These are phyloP conservation scores for Brachyistius frenatus DNA, from an alignment of 2,113 vertebrate genomes.

Conservation along the genomic window DNA sequence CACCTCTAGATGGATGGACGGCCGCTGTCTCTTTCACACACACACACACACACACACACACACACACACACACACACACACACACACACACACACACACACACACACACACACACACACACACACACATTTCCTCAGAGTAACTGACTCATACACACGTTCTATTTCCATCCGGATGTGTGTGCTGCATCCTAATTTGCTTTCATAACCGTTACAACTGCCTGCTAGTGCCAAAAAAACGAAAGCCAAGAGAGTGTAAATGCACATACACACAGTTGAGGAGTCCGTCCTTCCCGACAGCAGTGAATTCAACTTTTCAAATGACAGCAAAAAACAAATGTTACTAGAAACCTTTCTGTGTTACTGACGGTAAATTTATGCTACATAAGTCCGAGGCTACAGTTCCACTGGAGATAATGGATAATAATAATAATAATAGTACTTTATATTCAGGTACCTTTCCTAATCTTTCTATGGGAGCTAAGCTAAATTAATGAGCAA, in stretches of 20 bases:
- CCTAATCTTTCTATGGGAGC: no score
- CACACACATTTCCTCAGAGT: background rate
- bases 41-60: background rate
- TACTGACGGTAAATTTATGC: no score
- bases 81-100: constrained; percentile 5
- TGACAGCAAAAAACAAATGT: background rate
- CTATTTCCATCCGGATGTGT: background rate
- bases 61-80: background rate
- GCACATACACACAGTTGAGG: background rate
- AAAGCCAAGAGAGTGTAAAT: constrained; percentile 10
- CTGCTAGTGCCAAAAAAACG: constrained; percentile 33
- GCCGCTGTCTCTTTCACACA: background rate
- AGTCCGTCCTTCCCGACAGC: background rate
- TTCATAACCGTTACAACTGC: constrained; percentile 25
- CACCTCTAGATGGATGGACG: constrained; percentile 28
- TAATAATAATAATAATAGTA: no score
- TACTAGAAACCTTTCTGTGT: background rate
- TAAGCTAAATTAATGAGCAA: no score
- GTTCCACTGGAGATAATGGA: no score
- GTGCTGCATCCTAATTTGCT: constrained; percentile 33
- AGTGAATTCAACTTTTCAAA: background rate
- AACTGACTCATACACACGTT: constrained; percentile 20
- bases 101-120: background rate
- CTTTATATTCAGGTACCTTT: no score
- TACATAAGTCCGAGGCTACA: no score